Evolutionary conservation across 2,113 vertebrate genomes (phyloP), one percentile per base, ranked within the genome.

Genomic region (Plestiodon gilberti): DNA sequence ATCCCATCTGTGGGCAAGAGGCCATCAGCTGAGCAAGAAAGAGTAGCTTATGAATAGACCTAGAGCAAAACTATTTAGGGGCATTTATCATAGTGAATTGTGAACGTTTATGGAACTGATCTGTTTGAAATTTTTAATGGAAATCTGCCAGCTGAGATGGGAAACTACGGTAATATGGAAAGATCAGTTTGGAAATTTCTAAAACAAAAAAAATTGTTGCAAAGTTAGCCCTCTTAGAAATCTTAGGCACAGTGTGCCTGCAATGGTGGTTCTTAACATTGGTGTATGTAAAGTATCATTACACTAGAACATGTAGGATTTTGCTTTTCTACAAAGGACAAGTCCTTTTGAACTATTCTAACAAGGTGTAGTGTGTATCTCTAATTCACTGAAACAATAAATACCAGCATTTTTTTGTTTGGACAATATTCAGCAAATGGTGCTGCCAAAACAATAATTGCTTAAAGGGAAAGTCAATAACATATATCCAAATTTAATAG

Each of bases 391-490:
- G 55, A 33, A 88, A 74, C 73, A 85, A 69, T 86, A 88, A 89
- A 92, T 89, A 91, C 43, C 78, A 86, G 81, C 85, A 75, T 52
- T 90, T 82, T 69, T 89, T 88, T 83, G 85, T 90, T 93, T 76
- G 88, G 89, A 90, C 2, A 1, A 75, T 80, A 20, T 52, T 38
- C 92, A 84, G 78, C 18, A 91, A 91, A 81, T 75, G 83, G 15
- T 82, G 61, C 15, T 79, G 78, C 57, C 89, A 65, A 57, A 78
- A 81, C 80, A n/a, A 57, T 89, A 93, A 89, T 87, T 87, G 85
- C 65, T 85, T 87, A 77, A 93, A 86, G 78, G 80, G 70, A 38
- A 20, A 88, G 91, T 89, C 91, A 89, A 84, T 93, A 90, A 10
- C 0, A 70, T 91, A 74, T 83, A 74, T 87, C 70, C 59, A 78